phyloP scores from a whole-genome alignment of 2,888 invertebrate genomes.

The Ornithoptera priamus region DNA sequence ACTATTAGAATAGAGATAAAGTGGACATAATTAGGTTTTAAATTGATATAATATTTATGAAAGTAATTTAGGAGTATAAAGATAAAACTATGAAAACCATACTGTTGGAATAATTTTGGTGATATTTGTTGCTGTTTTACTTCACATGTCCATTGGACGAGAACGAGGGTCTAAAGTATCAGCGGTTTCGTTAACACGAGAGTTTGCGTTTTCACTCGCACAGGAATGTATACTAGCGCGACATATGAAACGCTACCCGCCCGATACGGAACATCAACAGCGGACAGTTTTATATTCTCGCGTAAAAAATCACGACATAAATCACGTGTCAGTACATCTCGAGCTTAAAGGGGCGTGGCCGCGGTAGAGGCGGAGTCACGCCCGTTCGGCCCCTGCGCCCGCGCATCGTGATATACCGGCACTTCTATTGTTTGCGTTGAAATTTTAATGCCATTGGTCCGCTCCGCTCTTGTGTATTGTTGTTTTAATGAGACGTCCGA shows the following conservation, averaged over 20 bases:
- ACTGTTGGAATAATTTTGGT: background rate
- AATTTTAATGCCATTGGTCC: conserved; percentile 41
- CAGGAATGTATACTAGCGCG: background rate
- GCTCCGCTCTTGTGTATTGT: conserved; percentile 33
- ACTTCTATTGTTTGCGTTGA: conserved; percentile 54
- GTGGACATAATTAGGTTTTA: too few species aligned
- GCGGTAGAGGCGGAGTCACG: conserved; percentile 49
- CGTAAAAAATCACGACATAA: conserved; percentile 41
- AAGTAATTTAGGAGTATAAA: too few species aligned
- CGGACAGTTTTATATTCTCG: conserved; percentile 37
- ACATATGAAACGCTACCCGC: conserved; percentile 9
- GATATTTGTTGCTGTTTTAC: background rate
- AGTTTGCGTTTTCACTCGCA: conserved; percentile 12
- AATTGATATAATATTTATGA: too few species aligned
- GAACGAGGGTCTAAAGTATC: background rate
- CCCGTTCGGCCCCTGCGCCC: conserved; percentile 53
- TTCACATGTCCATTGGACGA: background rate
- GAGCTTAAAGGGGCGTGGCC: conserved; percentile 48
- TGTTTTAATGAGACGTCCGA: conserved; percentile 29
- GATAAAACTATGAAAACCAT: background rate
- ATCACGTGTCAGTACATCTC: conserved; percentile 37
- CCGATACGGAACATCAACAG: conserved; percentile 12
- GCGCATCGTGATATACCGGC: conserved; percentile 66
- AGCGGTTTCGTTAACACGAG: conserved; percentile 4
- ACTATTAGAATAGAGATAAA: too few species aligned